Evolutionary conservation across 2,113 vertebrate species (phyloP).

Genomic region (Sinocyclocheilus anshuiensis): DNA sequence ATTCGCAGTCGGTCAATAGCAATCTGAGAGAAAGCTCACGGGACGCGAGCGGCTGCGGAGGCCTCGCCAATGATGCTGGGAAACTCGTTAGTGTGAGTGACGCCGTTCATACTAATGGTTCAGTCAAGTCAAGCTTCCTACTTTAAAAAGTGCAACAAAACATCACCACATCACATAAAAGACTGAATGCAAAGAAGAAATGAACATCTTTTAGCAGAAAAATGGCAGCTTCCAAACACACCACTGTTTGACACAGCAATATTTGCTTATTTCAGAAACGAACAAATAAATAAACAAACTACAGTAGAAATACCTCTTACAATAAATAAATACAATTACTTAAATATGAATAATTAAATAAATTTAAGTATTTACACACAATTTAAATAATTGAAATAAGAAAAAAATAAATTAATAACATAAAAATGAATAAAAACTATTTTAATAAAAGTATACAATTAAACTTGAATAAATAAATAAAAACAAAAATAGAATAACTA

Average conservation of each 20-base stretch:
- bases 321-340: neutral
- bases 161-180: neutral
- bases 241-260: neutral
- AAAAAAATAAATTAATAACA: neutral
- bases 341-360: neutral
- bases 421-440: neutral
- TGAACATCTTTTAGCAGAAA: neutral
- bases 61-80: neutral
- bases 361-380: neutral
- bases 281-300: neutral
- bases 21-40: slow-evolving; percentile 15
- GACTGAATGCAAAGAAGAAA: neutral
- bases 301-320: neutral
- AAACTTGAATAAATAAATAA: neutral
- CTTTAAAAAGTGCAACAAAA: neutral
- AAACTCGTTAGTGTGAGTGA: neutral
- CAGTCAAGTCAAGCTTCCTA: neutral
- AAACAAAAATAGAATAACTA: no score
- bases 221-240: neutral
- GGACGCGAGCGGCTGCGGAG: neutral
- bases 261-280: neutral
- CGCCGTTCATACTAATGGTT: neutral
- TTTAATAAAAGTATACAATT: neutral
- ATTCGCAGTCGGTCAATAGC: neutral
- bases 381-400: neutral